A percentile compares a stretch with the other conserved stretches of the same genome.
phyloP scores from a whole-genome alignment of 2,113 vertebrate genomes.

The Hiodon alosoides region DNA sequence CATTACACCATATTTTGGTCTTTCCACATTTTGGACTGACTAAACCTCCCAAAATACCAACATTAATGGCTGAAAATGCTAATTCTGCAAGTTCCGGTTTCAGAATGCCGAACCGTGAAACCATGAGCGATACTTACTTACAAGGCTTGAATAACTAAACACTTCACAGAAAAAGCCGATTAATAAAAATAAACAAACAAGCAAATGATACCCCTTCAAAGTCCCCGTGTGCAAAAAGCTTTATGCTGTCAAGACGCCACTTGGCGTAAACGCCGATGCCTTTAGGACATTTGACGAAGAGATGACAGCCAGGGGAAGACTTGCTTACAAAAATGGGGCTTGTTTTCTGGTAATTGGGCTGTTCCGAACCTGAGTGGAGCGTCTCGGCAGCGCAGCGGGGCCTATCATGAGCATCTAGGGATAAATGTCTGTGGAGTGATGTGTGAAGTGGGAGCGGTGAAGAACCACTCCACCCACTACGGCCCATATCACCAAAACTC shows the following conservation, averaged over 20 bases:
- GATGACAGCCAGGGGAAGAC: conserved; percentile 42
- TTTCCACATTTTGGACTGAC: background rate
- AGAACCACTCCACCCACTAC: background rate
- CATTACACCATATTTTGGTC: background rate
- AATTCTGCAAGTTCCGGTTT: conserved; percentile 1
- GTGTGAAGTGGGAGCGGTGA: conserved; percentile 5
- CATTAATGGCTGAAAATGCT: background rate
- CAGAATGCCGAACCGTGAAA: background rate
- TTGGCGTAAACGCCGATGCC: conserved; percentile 52
- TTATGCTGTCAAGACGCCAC: conserved; percentile 62
- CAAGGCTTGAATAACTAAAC: background rate
- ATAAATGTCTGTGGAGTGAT: background rate
- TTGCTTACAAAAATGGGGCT: conserved; percentile 60
- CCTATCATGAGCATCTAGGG: conserved; percentile 11
- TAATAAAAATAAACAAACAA: conserved; percentile 62
- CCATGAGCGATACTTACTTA: background rate
- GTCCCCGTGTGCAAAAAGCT: conserved; percentile 60
- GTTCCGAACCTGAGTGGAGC: conserved; percentile 54
- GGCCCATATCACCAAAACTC: background rate
- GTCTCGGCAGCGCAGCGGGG: conserved; percentile 13
- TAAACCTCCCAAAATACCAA: background rate
- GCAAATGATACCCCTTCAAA: conserved; percentile 60
- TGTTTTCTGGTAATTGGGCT: conserved; percentile 69
- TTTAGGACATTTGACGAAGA: conserved; percentile 51
- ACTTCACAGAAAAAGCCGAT: conserved; percentile 44